Evolutionary conservation across 2,888 invertebrate species (phyloP).

Genomic region (Epistrophella euchroma): DNA sequence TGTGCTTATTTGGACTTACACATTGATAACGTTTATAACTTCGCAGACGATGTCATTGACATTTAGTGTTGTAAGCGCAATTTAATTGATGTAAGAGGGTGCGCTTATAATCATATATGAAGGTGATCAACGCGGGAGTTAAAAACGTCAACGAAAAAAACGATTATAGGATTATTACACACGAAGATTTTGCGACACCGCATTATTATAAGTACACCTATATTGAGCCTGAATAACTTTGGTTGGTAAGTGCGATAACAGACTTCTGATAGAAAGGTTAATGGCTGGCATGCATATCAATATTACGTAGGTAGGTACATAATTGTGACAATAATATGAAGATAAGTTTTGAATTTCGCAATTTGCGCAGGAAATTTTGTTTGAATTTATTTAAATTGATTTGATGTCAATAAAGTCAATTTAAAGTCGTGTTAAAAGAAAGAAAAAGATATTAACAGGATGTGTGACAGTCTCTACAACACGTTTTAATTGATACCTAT

Average conservation of each 20-base stretch:
- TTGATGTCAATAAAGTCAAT: no score
- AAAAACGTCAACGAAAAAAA: background rate
- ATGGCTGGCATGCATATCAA: background rate
- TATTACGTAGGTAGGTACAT: background rate
- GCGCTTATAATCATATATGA: constrained; percentile 37
- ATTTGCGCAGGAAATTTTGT: background rate
- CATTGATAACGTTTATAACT: constrained; percentile 64
- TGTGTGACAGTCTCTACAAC: no score
- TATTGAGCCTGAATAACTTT: constrained; percentile 1
- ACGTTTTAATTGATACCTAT: no score
- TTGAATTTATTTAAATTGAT: no score
- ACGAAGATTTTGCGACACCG: constrained; percentile 8
- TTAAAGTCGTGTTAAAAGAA: no score
- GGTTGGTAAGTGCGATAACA: background rate
- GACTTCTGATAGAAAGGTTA: constrained; percentile 4
- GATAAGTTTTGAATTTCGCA: background rate
- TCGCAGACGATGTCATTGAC: constrained; percentile 68
- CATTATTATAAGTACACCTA: no score
- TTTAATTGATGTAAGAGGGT: constrained; percentile 51
- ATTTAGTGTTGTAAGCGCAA: constrained; percentile 68
- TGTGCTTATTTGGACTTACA: constrained; percentile 64
- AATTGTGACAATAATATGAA: no score
- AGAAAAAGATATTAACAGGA: no score
- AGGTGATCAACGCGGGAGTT: constrained; percentile 46
- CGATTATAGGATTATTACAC: constrained; percentile 27